Evolutionary conservation across 2,113 vertebrate species (phyloP).

Genomic region (Limanda limanda): DNA sequence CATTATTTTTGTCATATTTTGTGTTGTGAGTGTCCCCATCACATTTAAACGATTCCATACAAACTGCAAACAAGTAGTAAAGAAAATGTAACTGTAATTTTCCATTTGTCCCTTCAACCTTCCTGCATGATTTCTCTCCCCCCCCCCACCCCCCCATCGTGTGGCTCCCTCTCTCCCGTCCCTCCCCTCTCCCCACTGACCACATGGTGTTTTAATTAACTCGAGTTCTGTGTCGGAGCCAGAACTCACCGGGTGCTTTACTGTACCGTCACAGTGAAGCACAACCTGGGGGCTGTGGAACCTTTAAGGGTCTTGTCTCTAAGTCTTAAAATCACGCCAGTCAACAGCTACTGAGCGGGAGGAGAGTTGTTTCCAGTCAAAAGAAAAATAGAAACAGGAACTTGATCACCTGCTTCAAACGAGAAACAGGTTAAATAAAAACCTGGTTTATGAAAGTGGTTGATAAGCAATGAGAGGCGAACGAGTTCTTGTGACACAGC

Average conservation of each 20-base stretch:
- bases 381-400: no score
- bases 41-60: no score
- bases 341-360: no score
- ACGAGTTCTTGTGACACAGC: neutral
- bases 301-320: neutral
- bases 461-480: neutral
- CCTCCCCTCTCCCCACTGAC: slow-evolving; percentile 40
- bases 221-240: slow-evolving; percentile 32
- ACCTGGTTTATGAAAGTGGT: neutral
- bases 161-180: neutral
- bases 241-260: slow-evolving; percentile 23
- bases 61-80: no score
- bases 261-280: slow-evolving; percentile 27
- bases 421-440: neutral
- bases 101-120: slow-evolving; percentile 2
- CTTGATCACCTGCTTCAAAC: no score
- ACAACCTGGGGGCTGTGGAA: neutral
- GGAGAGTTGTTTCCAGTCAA: no score
- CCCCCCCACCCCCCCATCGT: slow-evolving; percentile 9
- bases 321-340: neutral
- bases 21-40: no score
- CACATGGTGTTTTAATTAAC: slow-evolving; percentile 72
- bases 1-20: no score
- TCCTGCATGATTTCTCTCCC: slow-evolving; percentile 21
- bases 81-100: no score